Percentiles rank a stretch among this genome's conserved stretches.
Evolutionary conservation across 2,888 invertebrate species (phyloP).

Genomic region (Bruchidius siliquastri): DNA sequence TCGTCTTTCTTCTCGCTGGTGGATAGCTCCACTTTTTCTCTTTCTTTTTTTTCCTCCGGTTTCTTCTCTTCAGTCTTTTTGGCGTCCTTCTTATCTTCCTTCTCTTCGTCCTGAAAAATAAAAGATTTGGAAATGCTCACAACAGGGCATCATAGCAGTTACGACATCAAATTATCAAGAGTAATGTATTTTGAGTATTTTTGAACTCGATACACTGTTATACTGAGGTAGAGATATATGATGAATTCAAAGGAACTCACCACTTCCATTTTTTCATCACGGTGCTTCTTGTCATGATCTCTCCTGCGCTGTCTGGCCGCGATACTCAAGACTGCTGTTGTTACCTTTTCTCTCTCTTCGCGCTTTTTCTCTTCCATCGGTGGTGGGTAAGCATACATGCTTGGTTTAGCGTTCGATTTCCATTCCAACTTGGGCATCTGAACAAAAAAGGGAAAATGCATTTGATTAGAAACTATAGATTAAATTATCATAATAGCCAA

Average conservation of each 20-base stretch:
- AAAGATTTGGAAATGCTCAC: too few relatives aligned
- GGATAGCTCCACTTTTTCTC: slow-evolving; percentile 43
- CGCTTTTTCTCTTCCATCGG: slow-evolving; percentile 97
- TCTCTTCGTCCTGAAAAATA: slow-evolving; percentile 25
- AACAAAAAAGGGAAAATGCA: slow-evolving; percentile 2
- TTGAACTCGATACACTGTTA: too few relatives aligned
- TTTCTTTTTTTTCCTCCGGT: slow-evolving; percentile 43
- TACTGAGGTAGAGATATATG: too few relatives aligned
- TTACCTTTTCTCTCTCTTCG: slow-evolving; percentile 94
- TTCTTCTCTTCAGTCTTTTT: slow-evolving; percentile 50
- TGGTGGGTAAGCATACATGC: slow-evolving; percentile 94
- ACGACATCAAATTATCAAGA: too few relatives aligned
- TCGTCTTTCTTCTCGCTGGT: slow-evolving; percentile 51
- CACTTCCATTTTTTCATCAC: slow-evolving; percentile 81
- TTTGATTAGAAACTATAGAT: too few relatives aligned
- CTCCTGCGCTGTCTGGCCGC: slow-evolving; percentile 88
- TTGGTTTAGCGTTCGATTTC: slow-evolving; percentile 89
- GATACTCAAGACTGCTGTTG: slow-evolving; percentile 95
- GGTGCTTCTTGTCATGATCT: slow-evolving; percentile 62
- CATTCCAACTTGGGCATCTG: slow-evolving; percentile 90
- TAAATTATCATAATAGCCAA: too few relatives aligned
- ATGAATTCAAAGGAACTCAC: slow-evolving; percentile 43
- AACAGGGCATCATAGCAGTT: too few relatives aligned
- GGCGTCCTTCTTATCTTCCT: slow-evolving; percentile 34
- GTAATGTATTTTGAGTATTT: too few relatives aligned